Evolutionary conservation across 2,888 invertebrate species (phyloP).

Genomic region (Xestia xanthographa): DNA sequence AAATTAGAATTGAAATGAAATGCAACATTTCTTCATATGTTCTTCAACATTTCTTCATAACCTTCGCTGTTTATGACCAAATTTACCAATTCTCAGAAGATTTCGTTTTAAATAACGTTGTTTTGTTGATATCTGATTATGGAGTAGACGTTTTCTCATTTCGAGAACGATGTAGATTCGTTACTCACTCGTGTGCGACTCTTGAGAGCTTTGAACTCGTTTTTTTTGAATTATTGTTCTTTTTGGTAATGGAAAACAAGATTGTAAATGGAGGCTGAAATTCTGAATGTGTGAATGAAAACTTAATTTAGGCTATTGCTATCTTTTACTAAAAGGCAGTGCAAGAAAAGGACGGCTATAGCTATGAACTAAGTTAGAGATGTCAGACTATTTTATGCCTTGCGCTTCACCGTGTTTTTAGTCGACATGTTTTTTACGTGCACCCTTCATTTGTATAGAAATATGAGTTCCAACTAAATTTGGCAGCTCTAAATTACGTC

Average conservation of each 20-base stretch:
- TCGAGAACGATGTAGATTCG: constrained; percentile 20
- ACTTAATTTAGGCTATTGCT: too few species aligned
- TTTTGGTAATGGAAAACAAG: constrained; percentile 3
- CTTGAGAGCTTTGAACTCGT: constrained; percentile 16
- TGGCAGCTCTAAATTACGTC: too few species aligned
- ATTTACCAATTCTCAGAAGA: constrained; percentile 14
- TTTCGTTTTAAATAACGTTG: constrained; percentile 33
- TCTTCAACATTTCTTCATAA: too few species aligned
- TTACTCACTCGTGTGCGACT: constrained; percentile 1
- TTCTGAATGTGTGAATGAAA: too few species aligned
- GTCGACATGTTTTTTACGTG: too few species aligned
- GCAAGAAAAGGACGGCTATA: too few species aligned
- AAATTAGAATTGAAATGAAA: constrained; percentile 8
- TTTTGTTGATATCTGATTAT: constrained; percentile 17
- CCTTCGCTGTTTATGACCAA: constrained; percentile 9
- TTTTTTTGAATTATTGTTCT: constrained; percentile 19
- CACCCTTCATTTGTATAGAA: too few species aligned
- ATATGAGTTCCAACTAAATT: too few species aligned
- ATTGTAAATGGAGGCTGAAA: not conserved
- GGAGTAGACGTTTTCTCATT: constrained; percentile 47
- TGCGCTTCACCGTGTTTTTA: too few species aligned
- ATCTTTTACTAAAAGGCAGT: too few species aligned
- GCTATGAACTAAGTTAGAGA: too few species aligned
- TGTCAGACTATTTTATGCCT: too few species aligned
- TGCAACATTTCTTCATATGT: constrained; percentile 11